Percentiles rank a stretch among this genome's conserved stretches.
Conservation (phyloP, 2,113 vertebrate genomes). For the Python bivittatus region DNA sequence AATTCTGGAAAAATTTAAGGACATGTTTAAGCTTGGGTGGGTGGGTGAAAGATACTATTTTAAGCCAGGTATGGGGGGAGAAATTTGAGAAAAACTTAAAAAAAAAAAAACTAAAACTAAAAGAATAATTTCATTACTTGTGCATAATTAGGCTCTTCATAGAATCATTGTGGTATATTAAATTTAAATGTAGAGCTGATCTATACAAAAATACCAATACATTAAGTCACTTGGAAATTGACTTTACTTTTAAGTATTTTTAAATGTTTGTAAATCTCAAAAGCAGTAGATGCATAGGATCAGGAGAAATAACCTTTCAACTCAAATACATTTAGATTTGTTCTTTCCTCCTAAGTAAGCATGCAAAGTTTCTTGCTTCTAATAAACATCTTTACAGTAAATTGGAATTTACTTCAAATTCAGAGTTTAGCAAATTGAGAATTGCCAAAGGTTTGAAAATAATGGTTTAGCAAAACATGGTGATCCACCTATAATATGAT, state of each 20-base stretch:
- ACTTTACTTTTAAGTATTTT: background rate
- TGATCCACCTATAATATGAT: background rate
- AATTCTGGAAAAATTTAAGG: background rate
- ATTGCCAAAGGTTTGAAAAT: background rate
- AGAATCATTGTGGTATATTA: too few species aligned
- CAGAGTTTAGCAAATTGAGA: background rate
- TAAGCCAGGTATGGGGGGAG: background rate
- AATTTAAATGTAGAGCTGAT: too few species aligned
- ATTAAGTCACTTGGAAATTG: background rate
- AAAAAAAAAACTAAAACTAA: background rate
- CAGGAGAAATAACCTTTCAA: background rate
- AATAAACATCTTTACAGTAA: background rate
- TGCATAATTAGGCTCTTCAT: background rate
- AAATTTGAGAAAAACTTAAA: background rate
- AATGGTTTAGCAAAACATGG: background rate
- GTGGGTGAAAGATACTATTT: background rate
- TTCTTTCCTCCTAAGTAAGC: background rate
- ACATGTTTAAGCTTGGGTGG: background rate
- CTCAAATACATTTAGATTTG: background rate
- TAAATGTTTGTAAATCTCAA: background rate
- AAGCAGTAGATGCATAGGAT: background rate
- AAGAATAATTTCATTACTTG: background rate
- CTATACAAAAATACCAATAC: background rate
- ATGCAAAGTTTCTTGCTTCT: background rate
- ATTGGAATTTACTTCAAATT: background rate